These are phyloP conservation scores for Hydrozoanthus tunicans DNA, from an alignment of 64 coral and sea anemone genomes.

Conservation along the genomic window DNA sequence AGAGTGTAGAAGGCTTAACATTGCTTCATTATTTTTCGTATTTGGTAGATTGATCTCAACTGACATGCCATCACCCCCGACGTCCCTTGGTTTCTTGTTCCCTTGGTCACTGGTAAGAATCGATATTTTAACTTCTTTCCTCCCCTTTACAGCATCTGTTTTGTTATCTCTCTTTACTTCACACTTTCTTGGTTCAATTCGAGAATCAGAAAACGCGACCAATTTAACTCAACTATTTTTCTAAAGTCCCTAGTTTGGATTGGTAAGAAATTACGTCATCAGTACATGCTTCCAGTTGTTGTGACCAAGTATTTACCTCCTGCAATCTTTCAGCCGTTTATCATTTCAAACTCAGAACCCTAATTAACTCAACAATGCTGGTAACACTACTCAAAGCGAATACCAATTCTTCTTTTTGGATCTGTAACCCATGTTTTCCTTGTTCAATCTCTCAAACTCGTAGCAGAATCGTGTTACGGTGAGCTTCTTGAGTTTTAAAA, in stretches of 20 bases:
- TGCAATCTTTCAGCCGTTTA: constrained; percentile 3
- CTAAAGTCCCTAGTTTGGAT: not conserved
- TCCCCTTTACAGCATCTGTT: not conserved
- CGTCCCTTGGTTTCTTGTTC: not conserved
- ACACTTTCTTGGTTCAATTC: not conserved
- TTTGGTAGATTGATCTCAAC: not conserved
- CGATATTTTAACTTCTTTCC: not conserved
- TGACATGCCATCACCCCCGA: not conserved
- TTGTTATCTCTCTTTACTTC: not conserved
- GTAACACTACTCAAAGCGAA: constrained; percentile 29
- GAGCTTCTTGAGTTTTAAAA: not conserved
- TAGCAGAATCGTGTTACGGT: not conserved
- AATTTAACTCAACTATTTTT: not conserved
- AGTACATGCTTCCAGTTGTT: not conserved
- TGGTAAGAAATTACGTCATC: not conserved
- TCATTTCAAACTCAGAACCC: constrained; percentile 32
- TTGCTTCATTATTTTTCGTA: not conserved
- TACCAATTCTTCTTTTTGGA: constrained; percentile 18
- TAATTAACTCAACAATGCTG: constrained; percentile 38
- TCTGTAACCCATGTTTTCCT: constrained; percentile 14
- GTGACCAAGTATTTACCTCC: constrained; percentile 6
- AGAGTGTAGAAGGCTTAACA: not conserved
- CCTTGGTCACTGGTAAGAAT: not conserved
- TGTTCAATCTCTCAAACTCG: not conserved
- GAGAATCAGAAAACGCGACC: not conserved